phyloP scores from a whole-genome alignment of 2,797 vertebrate genomes.

The Clarias laeviceps region DNA sequence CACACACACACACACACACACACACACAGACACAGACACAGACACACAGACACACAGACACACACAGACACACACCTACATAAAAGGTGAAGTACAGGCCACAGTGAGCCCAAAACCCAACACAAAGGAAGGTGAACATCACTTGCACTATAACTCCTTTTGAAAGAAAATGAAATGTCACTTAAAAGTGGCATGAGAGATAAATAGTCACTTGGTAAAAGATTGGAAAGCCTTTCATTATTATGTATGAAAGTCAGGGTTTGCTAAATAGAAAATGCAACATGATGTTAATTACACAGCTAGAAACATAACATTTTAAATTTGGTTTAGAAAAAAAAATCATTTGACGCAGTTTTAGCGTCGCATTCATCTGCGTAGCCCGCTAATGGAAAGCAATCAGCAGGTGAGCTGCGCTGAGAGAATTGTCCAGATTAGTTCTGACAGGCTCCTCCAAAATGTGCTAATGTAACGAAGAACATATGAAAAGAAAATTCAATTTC shows the following conservation, averaged over 20 bases:
- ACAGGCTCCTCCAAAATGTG: conserved; percentile 21
- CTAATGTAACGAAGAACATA: conserved; percentile 37
- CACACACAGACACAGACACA: too few species aligned
- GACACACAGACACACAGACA: neutral
- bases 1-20: neutral
- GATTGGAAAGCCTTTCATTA: neutral
- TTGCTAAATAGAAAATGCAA: neutral
- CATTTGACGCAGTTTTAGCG: neutral
- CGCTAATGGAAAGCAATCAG: conserved; percentile 37
- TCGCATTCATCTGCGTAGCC: conserved; percentile 27
- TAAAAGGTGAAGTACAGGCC: conserved; percentile 29
- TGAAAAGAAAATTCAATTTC: conserved; percentile 41
- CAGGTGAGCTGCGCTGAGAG: conserved; percentile 24
- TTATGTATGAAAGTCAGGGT: neutral
- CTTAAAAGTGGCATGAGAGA: neutral
- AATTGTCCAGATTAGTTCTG: conserved; percentile 42
- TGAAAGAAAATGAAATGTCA: conserved; percentile 23
- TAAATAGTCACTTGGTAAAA: neutral
- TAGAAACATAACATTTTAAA: neutral
- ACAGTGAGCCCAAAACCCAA: neutral
- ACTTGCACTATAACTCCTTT: conserved; percentile 11
- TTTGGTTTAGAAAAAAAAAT: neutral
- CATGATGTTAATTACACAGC: neutral
- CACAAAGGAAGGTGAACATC: neutral
- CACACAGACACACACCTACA: neutral